Evolutionary conservation across 2,797 vertebrate species (phyloP).

Genomic region (Sebastes nivosus): DNA sequence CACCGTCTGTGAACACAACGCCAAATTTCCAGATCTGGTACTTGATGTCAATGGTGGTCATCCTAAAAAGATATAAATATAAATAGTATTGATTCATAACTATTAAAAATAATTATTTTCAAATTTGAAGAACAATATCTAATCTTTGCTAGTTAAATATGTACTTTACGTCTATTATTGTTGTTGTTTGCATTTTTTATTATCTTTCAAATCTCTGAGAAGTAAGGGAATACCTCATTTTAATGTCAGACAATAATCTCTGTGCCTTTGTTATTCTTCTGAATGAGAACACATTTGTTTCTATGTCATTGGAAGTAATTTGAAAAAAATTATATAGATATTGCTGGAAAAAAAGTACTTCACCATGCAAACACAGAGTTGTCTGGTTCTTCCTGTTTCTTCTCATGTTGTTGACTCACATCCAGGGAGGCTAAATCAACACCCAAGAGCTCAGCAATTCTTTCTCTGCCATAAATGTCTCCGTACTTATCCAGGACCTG

Average conservation of each 20-base stretch:
- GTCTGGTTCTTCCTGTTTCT: conserved; percentile 85
- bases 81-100: not conserved
- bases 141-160: not conserved
- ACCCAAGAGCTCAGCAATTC: conserved; percentile 92
- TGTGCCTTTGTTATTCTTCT: not conserved
- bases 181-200: no score
- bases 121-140: not conserved
- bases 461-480: conserved; percentile 93
- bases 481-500: conserved; percentile 95
- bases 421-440: conserved; percentile 92
- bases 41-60: conserved; percentile 90
- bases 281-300: not conserved
- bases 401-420: conserved; percentile 90
- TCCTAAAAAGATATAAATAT: conserved; percentile 73
- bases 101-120: not conserved
- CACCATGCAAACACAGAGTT: conserved; percentile 90
- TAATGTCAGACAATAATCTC: not conserved
- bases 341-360: not conserved
- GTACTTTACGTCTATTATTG: not conserved
- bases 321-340: not conserved
- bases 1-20: conserved; percentile 94
- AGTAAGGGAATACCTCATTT: not conserved
- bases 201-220: not conserved
- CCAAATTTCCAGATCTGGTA: conserved; percentile 98
- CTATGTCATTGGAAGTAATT: not conserved